phyloP scores from a whole-genome alignment of 2,113 vertebrate species.

The Lampris megalopsis region DNA sequence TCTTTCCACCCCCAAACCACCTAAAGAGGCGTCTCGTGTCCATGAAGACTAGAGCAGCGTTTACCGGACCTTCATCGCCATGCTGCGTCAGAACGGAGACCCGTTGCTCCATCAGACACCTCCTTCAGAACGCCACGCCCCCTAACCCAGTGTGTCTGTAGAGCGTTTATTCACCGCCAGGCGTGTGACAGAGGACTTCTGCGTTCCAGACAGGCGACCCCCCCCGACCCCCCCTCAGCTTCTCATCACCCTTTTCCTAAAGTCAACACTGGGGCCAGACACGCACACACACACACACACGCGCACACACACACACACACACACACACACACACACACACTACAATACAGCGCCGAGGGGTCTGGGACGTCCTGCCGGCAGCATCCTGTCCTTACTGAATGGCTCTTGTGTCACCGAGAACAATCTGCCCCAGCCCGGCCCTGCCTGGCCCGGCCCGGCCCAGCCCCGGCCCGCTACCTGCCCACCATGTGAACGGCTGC shows the following conservation, averaged over 20 bases:
- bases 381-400: slow-evolving; percentile 79
- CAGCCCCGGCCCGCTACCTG: slow-evolving; percentile 74
- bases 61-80: slow-evolving; percentile 56
- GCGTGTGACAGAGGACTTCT: slow-evolving; percentile 59
- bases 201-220: slow-evolving; percentile 48
- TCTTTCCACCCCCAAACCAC: too few species aligned
- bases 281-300: not conserved
- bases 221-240: not conserved
- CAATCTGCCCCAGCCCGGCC: slow-evolving; percentile 61
- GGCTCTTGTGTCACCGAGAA: slow-evolving; percentile 77
- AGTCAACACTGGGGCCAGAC: slow-evolving; percentile 72
- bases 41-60: slow-evolving; percentile 43
- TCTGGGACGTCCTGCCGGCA: slow-evolving; percentile 77
- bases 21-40: too few species aligned
- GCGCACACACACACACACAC: slow-evolving; percentile 45
- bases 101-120: slow-evolving; percentile 62
- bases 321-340: slow-evolving; percentile 59
- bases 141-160: slow-evolving; percentile 76
- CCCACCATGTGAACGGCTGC: slow-evolving; percentile 74
- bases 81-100: slow-evolving; percentile 58
- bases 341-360: slow-evolving; percentile 75
- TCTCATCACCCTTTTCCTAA: slow-evolving; percentile 68
- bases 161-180: slow-evolving; percentile 69
- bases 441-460: slow-evolving; percentile 43
- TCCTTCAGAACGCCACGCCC: slow-evolving; percentile 61